Conservation (phyloP, 2,113 vertebrate genomes). For the Pterophyllum scalare region DNA sequence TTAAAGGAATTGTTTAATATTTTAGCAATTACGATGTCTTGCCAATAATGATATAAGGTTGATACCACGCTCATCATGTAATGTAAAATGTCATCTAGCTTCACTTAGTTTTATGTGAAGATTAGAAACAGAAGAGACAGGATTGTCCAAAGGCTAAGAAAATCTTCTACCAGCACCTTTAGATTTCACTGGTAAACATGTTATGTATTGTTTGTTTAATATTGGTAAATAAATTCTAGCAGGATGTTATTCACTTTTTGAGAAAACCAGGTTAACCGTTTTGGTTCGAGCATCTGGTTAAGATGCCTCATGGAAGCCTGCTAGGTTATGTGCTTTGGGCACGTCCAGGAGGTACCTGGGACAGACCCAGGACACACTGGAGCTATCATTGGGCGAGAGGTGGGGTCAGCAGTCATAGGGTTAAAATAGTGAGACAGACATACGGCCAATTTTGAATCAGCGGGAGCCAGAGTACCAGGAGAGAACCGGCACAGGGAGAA, state of each 20-base stretch:
- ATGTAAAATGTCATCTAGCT: neutral
- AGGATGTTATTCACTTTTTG: neutral
- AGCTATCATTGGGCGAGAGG: neutral
- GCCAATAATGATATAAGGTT: neutral
- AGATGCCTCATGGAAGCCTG: neutral
- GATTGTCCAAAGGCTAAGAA: neutral
- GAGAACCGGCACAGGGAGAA: neutral
- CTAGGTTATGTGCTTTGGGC: neutral
- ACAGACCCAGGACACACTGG: neutral
- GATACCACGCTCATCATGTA: neutral
- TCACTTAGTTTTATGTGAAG: neutral
- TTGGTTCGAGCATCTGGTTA: neutral
- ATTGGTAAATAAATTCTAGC: neutral
- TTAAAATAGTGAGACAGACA: accelerated
- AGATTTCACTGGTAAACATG: neutral
- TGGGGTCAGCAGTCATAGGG: neutral
- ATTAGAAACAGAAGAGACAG: neutral
- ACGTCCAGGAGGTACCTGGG: too few species aligned
- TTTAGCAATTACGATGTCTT: neutral
- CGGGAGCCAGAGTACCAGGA: neutral
- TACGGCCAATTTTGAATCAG: neutral
- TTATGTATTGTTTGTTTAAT: neutral
- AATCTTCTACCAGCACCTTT: neutral
- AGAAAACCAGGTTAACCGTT: neutral
- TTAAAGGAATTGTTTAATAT: neutral